phyloP scores from a whole-genome alignment of 2,797 vertebrate genomes.

The Hydrophis major region DNA sequence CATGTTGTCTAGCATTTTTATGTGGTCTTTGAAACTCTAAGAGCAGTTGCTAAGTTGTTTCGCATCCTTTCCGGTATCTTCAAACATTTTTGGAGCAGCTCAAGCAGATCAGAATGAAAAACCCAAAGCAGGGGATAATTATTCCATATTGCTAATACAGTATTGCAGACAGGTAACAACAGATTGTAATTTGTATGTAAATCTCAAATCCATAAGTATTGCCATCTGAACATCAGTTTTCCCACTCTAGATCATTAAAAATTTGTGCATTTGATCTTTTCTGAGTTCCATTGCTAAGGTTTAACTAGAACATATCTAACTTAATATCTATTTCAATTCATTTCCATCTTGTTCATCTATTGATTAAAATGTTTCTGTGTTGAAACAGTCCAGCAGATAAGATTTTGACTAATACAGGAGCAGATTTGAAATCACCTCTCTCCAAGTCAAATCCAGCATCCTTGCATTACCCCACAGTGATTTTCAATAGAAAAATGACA shows the following conservation, averaged over 20 bases:
- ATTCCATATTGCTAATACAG: not conserved
- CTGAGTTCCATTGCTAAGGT: not conserved
- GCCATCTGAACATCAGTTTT: not conserved
- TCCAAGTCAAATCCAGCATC: not conserved
- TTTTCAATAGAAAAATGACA: not conserved
- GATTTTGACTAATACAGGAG: not conserved
- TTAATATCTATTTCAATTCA: not conserved
- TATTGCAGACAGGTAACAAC: not conserved
- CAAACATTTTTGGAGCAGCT: constrained; percentile 38
- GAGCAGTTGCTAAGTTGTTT: constrained; percentile 27
- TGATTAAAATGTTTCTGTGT: not conserved
- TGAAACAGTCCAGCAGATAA: not conserved
- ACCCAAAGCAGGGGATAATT: not conserved
- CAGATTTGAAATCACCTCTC: not conserved
- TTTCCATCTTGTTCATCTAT: not conserved
- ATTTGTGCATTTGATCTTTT: not conserved
- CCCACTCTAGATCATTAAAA: not conserved
- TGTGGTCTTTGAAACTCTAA: constrained; percentile 20
- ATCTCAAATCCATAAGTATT: not conserved
- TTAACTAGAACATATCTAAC: not conserved
- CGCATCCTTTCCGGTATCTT: constrained; percentile 33
- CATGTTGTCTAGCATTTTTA: constrained; percentile 29
- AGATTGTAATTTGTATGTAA: not conserved
- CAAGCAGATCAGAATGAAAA: constrained; percentile 12
- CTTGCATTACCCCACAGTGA: not conserved